Percentiles rank a stretch among this genome's conserved stretches.
Evolutionary conservation across 1,140 invertebrate species (phyloP).

Genomic region (Drosophila lacertosa): DNA sequence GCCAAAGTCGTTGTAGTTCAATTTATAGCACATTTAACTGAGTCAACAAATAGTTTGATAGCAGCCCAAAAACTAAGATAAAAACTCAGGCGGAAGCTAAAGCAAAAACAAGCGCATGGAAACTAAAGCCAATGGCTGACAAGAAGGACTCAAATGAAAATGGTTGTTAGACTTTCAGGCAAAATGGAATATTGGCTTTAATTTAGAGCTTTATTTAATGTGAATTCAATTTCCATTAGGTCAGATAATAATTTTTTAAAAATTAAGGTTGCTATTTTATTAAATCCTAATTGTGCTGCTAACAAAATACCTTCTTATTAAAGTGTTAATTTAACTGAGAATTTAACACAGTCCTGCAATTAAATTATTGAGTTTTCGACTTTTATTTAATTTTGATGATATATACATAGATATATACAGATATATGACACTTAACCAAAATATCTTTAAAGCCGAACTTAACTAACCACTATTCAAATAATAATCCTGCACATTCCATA

Average conservation of each 20-base stretch:
- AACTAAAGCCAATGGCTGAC: slow-evolving; percentile 32
- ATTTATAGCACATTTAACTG: slow-evolving; percentile 74
- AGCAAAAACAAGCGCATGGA: slow-evolving; percentile 39
- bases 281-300: too few species aligned
- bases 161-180: not conserved
- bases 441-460: too few species aligned
- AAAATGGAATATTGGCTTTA: not conserved
- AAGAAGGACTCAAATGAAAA: not conserved
- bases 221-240: too few species aligned
- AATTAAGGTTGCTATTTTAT: not conserved
- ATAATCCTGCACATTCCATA: too few species aligned
- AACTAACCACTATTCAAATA: too few species aligned
- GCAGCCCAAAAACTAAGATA: slow-evolving; percentile 57
- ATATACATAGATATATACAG: too few species aligned
- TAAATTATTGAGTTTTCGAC: too few species aligned
- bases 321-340: too few species aligned
- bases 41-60: slow-evolving; percentile 71
- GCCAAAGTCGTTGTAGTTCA: slow-evolving; percentile 54
- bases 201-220: not conserved
- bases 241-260: not conserved
- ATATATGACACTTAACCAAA: too few species aligned
- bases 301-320: too few species aligned
- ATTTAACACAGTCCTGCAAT: too few species aligned
- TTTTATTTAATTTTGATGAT: too few species aligned
- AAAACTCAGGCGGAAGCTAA: slow-evolving; percentile 48